A percentile compares a stretch with the other conserved stretches of the same genome.
phyloP scores from a whole-genome alignment of 2,888 invertebrate species.

The Ormyrus nitidulus region DNA sequence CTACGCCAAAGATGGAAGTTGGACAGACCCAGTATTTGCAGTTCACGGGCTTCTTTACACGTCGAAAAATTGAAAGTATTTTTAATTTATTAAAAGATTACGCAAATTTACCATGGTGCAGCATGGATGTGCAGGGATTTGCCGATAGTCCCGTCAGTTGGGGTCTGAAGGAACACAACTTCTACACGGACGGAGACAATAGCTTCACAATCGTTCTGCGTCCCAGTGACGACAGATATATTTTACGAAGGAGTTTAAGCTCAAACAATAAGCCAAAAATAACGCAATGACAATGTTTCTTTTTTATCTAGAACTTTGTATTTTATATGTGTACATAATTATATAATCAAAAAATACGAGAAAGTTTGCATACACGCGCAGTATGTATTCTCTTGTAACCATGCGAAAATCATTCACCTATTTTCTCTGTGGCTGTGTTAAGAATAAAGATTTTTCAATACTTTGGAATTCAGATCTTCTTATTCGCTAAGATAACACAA shows the following conservation, averaged over 20 bases:
- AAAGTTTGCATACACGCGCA: constrained; percentile 32
- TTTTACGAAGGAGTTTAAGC: constrained; percentile 71
- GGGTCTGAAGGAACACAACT: constrained; percentile 76
- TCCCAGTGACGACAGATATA: constrained; percentile 63
- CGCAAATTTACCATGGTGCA: constrained; percentile 75
- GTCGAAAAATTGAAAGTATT: constrained; percentile 71
- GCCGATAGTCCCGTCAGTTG: constrained; percentile 77
- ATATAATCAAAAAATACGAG: constrained; percentile 38
- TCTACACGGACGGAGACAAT: constrained; percentile 77
- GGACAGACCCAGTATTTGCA: constrained; percentile 74
- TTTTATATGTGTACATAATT: constrained; percentile 53
- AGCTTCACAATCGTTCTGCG: constrained; percentile 75
- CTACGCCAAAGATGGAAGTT: constrained; percentile 68
- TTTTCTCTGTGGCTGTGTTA: constrained; percentile 54
- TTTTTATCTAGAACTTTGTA: constrained; percentile 43
- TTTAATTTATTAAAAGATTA: constrained; percentile 69
- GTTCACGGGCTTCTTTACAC: constrained; percentile 77
- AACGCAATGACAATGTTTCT: constrained; percentile 45
- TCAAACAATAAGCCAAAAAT: constrained; percentile 71
- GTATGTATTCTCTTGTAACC: constrained; percentile 36
- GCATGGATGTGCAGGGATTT: constrained; percentile 79
- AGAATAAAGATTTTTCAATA: constrained; percentile 56
- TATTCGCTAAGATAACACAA: constrained; percentile 18
- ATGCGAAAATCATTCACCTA: constrained; percentile 42
- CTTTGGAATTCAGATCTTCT: constrained; percentile 44